Conservation (phyloP, 2,113 vertebrate genomes). For the Balaeniceps rex region DNA sequence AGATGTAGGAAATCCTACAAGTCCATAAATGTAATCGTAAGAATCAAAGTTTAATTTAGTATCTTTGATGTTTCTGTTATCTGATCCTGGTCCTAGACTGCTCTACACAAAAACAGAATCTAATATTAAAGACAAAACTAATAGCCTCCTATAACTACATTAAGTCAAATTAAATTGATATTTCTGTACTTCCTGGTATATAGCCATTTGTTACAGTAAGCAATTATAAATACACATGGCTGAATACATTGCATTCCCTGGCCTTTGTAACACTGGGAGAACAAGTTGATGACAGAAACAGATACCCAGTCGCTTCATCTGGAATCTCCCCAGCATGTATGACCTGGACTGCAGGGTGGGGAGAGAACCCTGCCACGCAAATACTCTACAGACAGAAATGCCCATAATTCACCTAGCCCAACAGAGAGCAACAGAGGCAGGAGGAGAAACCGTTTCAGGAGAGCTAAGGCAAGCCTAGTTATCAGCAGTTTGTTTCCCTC, state of each 20-base stretch:
- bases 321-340: accelerated
- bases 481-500: accelerated
- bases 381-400: too few species aligned
- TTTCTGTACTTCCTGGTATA: background rate
- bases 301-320: accelerated
- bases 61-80: background rate
- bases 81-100: background rate
- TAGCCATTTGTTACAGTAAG: background rate
- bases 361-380: too few species aligned
- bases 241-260: too few species aligned
- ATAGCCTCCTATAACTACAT: background rate
- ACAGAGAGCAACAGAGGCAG: background rate
- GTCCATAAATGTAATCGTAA: background rate
- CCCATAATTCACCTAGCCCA: background rate
- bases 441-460: background rate
- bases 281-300: background rate
- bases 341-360: background rate
- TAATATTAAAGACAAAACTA: constrained; percentile 18
- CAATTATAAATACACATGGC: background rate
- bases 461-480: accelerated
- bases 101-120: background rate
- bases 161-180: constrained; percentile 14
- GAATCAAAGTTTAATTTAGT: background rate
- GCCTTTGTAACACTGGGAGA: accelerated
- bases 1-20: background rate